Evolutionary conservation across 2,888 invertebrate species (phyloP).

Genomic region (Folsomia candida): DNA sequence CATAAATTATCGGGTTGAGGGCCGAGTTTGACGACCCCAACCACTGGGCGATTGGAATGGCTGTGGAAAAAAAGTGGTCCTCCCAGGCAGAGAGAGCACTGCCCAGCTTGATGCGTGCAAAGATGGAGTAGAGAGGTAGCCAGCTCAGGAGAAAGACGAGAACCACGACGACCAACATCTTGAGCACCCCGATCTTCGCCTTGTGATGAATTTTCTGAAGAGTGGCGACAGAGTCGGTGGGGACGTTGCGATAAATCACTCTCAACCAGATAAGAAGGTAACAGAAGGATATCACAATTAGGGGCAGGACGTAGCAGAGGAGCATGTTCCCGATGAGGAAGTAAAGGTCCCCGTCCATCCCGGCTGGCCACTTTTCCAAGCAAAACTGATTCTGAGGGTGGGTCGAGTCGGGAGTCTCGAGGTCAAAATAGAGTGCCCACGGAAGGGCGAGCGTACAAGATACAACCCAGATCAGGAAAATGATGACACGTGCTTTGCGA

Average conservation of each 20-base stretch:
- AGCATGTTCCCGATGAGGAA: slow-evolving; percentile 85
- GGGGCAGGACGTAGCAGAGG: slow-evolving; percentile 85
- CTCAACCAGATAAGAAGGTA: slow-evolving; percentile 90
- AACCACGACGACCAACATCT: slow-evolving; percentile 90
- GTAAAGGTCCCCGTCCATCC: slow-evolving; percentile 75
- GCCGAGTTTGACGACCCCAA: slow-evolving; percentile 90
- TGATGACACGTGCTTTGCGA: slow-evolving; percentile 79
- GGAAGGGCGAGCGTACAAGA: slow-evolving; percentile 81
- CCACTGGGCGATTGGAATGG: slow-evolving; percentile 87
- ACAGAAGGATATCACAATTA: slow-evolving; percentile 85
- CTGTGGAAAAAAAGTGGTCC: slow-evolving; percentile 70
- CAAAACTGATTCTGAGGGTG: slow-evolving; percentile 73
- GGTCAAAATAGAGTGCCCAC: slow-evolving; percentile 86
- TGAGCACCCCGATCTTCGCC: slow-evolving; percentile 65
- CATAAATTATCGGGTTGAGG: slow-evolving; percentile 80
- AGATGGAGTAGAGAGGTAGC: slow-evolving; percentile 87
- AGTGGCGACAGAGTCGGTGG: slow-evolving; percentile 84
- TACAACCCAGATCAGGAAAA: slow-evolving; percentile 84
- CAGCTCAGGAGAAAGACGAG: slow-evolving; percentile 90
- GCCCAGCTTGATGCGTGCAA: slow-evolving; percentile 80
- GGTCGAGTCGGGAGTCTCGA: slow-evolving; percentile 69
- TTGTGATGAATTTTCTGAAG: slow-evolving; percentile 91
- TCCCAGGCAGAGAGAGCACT: slow-evolving; percentile 73
- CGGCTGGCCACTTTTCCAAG: slow-evolving; percentile 81
- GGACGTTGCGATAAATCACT: slow-evolving; percentile 82